Base-by-base conservation (phyloP, 23 tunicate species). In the Styela clava region DNA sequence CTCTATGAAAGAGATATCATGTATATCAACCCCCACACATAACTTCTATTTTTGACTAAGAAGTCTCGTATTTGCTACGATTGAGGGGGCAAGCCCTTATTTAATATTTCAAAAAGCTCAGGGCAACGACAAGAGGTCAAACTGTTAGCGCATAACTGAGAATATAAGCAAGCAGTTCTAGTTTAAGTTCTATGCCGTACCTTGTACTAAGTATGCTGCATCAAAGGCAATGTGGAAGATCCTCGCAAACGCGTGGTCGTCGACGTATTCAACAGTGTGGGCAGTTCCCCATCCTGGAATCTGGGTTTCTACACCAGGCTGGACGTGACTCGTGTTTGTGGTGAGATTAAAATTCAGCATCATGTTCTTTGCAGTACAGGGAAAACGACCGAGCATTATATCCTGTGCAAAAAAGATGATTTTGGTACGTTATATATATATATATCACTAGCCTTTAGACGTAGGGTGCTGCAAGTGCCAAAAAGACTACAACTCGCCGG, bases 221-320 rank as follows among this genome's bases (percentile, higher is more conserved):
- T 88, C 85, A 24, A 30, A 74, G 16, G 87, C 94, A 28, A 79
- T 31, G 37, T 87, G 76, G 61, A 83, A 65, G 0, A 83, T 19
- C 35, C 31, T 73, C 2, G 94, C 94, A 24, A 62, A 52, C 84
- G 80, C 73, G 34, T 87, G 78, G 22, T 72, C 80, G 35, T 88
- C 94, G 7, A 83, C 78, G 61, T 88, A 88, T 44, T 88, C 94
- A 33, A 88, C 70, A 2, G 84, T 21, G 33, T 69, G 65, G 26
- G 94, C 37, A 12, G 74, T 78, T 9, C 94, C 94, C 79, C 85
- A 88, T 3, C 87, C 83, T 26, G 94, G 81, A 25, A 83, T 36
- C 7, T 84, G 67, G 35, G 74, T 88, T 36, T 71, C 63, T 56
- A 83, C 87, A 1, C 94, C 94, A 9, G 73, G 74, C 16, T 63